Conservation (phyloP, 2,797 vertebrate genomes). For the Rhinoraja longicauda region DNA sequence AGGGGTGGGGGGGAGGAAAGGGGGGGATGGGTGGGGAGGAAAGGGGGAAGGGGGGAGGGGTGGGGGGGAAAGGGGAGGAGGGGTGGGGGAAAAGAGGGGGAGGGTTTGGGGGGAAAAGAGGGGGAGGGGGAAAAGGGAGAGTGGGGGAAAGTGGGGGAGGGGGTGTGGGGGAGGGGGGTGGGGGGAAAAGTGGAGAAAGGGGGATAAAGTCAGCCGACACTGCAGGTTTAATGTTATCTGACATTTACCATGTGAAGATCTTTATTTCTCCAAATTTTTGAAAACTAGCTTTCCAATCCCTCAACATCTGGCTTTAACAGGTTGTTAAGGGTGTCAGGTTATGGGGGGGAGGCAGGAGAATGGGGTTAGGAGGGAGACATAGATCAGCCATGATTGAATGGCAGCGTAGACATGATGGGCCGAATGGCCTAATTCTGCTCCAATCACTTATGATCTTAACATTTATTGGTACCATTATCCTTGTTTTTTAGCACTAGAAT, state of each 20-base stretch:
- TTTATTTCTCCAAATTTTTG: no score
- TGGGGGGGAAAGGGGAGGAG: not conserved
- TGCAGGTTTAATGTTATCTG: no score
- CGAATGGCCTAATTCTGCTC: no score
- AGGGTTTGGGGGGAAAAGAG: not conserved
- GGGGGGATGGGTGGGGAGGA: not conserved
- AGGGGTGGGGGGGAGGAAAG: not conserved
- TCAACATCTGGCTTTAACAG: not conserved
- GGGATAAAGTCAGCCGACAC: no score
- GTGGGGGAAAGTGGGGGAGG: not conserved
- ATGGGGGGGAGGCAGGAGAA: no score
- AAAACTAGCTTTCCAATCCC: no score
- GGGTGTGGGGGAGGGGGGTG: not conserved
- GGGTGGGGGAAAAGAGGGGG: not conserved
- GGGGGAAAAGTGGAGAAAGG: not conserved
- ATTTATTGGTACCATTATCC: not conserved
- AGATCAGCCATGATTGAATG: no score
- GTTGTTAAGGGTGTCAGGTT: no score
- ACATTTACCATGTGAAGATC: not conserved
- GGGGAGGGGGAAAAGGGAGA: not conserved
- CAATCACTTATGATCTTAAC: no score
- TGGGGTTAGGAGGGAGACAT: no score
- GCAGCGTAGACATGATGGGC: no score
- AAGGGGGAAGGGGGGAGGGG: not conserved
- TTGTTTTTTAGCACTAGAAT: not conserved